These are phyloP conservation scores for Eulemur rufifrons DNA, from an alignment of 2,113 vertebrate species.

Conservation along the genomic window DNA sequence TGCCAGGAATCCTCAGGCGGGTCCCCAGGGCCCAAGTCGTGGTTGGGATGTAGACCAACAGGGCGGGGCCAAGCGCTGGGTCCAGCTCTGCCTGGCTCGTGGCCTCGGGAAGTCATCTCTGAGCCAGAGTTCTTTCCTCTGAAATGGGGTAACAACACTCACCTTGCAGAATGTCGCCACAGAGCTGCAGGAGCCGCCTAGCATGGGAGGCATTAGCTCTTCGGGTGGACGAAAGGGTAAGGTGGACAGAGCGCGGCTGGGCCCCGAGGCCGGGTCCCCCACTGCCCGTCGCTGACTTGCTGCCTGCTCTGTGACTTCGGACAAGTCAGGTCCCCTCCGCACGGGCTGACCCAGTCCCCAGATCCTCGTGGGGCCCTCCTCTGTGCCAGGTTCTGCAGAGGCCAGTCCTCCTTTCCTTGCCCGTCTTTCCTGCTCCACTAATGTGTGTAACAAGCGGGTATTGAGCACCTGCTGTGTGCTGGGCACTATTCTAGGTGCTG, in stretches of 20 bases:
- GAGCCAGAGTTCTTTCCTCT: not conserved
- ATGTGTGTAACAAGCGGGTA: no score
- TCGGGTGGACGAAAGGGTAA: accelerated
- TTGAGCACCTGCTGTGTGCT: accelerated
- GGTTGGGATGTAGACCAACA: not conserved
- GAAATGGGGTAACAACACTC: not conserved
- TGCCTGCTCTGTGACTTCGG: not conserved
- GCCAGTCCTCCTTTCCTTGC: accelerated
- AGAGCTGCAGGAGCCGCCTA: accelerated
- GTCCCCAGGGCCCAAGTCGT: not conserved
- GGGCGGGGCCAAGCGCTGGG: not conserved
- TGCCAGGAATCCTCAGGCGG: not conserved
- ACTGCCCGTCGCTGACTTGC: not conserved
- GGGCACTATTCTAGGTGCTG: accelerated
- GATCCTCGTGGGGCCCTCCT: not conserved
- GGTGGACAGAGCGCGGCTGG: no score
- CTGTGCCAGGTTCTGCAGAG: not conserved
- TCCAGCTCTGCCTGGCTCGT: not conserved
- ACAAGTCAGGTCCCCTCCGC: not conserved
- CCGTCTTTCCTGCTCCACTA: not conserved
- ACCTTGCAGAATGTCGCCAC: accelerated
- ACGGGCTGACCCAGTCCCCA: accelerated
- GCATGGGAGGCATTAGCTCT: accelerated
- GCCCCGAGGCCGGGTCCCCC: not conserved
- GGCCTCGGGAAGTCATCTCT: accelerated